Base-by-base conservation (phyloP, 2,797 vertebrate genomes). In the Sebastes umbrosus region DNA sequence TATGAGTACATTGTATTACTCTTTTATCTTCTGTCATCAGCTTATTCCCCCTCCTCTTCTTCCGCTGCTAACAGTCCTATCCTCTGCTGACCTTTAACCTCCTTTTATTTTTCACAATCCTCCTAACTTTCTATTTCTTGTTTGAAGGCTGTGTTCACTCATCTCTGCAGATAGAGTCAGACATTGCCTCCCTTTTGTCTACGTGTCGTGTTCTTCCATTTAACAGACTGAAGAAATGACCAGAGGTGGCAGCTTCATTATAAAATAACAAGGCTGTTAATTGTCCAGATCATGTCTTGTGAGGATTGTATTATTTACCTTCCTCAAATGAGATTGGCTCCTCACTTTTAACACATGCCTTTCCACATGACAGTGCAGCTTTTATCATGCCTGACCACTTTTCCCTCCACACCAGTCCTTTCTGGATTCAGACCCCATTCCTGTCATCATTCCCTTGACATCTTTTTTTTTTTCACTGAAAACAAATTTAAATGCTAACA, bases 401-500 rank as follows among this genome's bases (percentile, higher is more conserved):
- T 43, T 75, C 31, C 57, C 66, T 84, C 68, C 36, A 72, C 72
- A 73, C 87, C 59, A 43, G 25, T 87, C 74, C 29, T 73, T 76
- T 78, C 67, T 80, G 82, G 84, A 90, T 76, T 79, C 69, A 22
- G 72, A 75, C 46, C 31, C 67, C 64, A 71, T 65, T 81, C 52
- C 82, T 79, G 55, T 80, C 84, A 86, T 85, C 77, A 71, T 77
- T 86, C 59, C 57, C 32, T 46, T 27, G 59, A 20, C 58, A 70
- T 84, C 57, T 77, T 71, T 63, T 25, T 65, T 43, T 57, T 55
- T 77, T 71, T 78, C 66, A 29, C 76, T 80, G 59, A 86, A 87
- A 90, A 87, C 82, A 87, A 73, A 91, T 93, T 87, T 81, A 91
- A 92, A 93, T 92, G 91, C 90, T 90, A 90, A 90, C 88, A 86